Evolutionary conservation across 1,140 invertebrate species (phyloP).

Genomic region (Campoletis sonorensis): DNA sequence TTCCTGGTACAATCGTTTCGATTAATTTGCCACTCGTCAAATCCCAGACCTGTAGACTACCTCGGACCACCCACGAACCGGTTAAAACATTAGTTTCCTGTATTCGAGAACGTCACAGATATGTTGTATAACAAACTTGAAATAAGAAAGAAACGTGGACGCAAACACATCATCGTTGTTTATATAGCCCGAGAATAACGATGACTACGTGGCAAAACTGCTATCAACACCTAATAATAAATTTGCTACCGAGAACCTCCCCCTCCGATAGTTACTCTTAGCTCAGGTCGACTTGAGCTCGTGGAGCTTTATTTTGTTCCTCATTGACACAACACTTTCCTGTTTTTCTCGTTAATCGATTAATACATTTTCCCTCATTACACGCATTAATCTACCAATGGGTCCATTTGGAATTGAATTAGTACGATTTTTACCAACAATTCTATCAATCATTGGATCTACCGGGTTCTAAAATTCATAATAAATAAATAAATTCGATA

Average conservation of each 20-base stretch:
- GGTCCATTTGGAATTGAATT: no score
- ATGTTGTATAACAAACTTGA: constrained; percentile 37
- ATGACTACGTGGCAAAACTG: constrained; percentile 34
- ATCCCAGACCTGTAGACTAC: constrained; percentile 69
- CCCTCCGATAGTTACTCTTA: background rate
- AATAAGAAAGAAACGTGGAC: background rate
- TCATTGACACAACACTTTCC: no score
- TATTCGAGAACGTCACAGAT: constrained; percentile 10
- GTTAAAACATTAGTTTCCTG: constrained; percentile 65
- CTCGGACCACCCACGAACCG: constrained; percentile 65
- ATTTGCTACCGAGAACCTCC: constrained; percentile 10
- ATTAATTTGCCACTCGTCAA: constrained; percentile 63
- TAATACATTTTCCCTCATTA: no score
- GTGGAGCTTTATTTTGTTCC: background rate
- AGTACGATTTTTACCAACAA: no score
- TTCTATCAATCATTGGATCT: no score
- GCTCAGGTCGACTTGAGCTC: background rate
- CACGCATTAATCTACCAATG: no score
- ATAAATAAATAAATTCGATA: no score
- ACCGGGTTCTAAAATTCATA: no score
- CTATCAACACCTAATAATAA: constrained; percentile 46
- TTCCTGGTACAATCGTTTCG: constrained; percentile 63
- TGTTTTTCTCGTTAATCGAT: no score
- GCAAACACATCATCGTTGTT: constrained; percentile 20
- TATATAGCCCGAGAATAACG: constrained; percentile 47